These are phyloP conservation scores for Lanistes nyassanus DNA, from an alignment of 1,140 invertebrate genomes.

Conservation along the genomic window DNA sequence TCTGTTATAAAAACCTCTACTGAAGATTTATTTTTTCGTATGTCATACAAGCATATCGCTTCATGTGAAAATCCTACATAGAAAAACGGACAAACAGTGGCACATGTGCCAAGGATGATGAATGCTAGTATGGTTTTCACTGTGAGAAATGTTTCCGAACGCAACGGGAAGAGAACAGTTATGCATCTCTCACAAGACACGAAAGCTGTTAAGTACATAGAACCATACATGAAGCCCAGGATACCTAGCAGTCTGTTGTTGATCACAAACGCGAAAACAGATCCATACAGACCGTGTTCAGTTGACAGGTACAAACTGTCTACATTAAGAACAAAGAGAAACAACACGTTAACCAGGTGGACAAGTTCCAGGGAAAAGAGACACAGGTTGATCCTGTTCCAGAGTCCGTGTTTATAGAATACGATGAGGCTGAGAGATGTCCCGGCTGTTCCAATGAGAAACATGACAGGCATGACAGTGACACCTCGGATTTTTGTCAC, in stretches of 20 bases:
- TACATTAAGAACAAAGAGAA: neutral
- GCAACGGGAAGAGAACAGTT: neutral
- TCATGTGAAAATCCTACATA: neutral
- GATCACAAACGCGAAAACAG: neutral
- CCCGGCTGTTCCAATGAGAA: neutral
- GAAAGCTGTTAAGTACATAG: conserved; percentile 2
- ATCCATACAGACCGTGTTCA: neutral
- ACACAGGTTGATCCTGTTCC: conserved; percentile 13
- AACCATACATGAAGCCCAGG: conserved; percentile 3
- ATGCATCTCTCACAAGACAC: conserved; percentile 19
- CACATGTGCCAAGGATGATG: neutral
- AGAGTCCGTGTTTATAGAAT: neutral
- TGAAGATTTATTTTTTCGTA: neutral
- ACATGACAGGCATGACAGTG: neutral
- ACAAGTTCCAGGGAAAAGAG: conserved; percentile 9
- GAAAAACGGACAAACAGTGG: neutral
- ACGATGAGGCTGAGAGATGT: conserved; percentile 1
- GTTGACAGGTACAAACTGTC: conserved; percentile 9
- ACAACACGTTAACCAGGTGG: neutral
- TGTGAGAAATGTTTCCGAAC: conserved; percentile 10
- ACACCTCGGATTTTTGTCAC: neutral
- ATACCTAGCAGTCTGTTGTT: conserved; percentile 6
- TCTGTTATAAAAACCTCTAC: neutral
- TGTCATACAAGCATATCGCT: conserved; percentile 4
- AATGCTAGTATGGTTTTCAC: neutral